Conservation (phyloP, 2,797 vertebrate species). For the Arctocebus calabarensis region DNA sequence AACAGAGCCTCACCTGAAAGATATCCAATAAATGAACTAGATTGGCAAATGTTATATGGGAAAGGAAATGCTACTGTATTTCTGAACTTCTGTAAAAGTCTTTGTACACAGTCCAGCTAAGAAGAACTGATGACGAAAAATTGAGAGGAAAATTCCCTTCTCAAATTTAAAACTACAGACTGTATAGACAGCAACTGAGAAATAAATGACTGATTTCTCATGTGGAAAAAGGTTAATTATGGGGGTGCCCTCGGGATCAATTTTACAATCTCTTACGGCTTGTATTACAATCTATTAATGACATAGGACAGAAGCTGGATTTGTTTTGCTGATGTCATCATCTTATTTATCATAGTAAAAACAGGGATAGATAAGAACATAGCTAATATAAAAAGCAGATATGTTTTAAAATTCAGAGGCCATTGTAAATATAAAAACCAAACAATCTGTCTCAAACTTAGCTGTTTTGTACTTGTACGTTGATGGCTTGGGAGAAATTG, state of each 20-base stretch:
- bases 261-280: background rate
- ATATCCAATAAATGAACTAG: background rate
- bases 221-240: constrained; percentile 60
- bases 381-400: background rate
- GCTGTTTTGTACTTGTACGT: background rate
- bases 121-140: background rate
- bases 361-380: background rate
- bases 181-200: constrained; percentile 9
- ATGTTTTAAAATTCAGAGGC: background rate
- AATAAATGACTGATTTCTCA: constrained; percentile 53
- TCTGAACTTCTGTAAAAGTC: background rate
- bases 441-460: background rate
- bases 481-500: background rate
- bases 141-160: constrained; percentile 22
- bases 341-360: constrained; percentile 53
- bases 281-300: constrained; percentile 53
- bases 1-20: background rate
- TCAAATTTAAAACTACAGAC: background rate
- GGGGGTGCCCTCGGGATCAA: background rate
- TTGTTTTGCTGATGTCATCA: constrained; percentile 19
- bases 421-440: background rate
- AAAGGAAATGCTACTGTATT: background rate
- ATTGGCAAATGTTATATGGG: background rate
- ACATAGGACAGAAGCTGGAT: constrained; percentile 23
- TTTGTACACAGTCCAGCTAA: background rate